These are phyloP conservation scores for Troides oblongomaculatus DNA, from an alignment of 2,888 invertebrate genomes.

Conservation along the genomic window DNA sequence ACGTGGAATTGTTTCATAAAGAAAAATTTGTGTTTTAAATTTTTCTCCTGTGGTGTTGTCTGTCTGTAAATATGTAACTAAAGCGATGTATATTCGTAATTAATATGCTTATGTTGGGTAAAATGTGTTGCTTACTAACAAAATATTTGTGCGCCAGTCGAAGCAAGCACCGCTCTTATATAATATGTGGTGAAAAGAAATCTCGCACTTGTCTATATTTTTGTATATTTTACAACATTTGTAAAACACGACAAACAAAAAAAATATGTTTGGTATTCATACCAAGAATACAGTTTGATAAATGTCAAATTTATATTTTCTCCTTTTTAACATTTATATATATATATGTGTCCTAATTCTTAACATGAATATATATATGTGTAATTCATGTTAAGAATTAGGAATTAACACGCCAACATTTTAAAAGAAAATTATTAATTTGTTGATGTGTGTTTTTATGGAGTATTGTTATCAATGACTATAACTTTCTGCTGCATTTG, in stretches of 20 bases:
- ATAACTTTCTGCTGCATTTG: too few relatives aligned
- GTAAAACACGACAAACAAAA: background rate
- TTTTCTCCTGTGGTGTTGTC: slow-evolving; percentile 2
- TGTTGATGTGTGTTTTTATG: background rate
- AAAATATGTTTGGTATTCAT: background rate
- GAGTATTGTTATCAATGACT: too few relatives aligned
- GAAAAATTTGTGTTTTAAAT: background rate
- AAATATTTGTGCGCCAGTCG: slow-evolving; percentile 24
- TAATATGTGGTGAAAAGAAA: slow-evolving; percentile 7
- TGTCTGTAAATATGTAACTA: slow-evolving; percentile 6
- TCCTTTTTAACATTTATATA: too few relatives aligned
- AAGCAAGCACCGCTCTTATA: background rate
- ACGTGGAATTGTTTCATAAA: too few relatives aligned
- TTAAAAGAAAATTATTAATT: background rate
- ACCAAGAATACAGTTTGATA: background rate
- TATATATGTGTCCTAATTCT: background rate
- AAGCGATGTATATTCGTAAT: slow-evolving; percentile 18
- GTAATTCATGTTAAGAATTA: background rate
- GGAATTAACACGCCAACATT: background rate
- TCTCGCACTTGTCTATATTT: slow-evolving; percentile 13
- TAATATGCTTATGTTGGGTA: slow-evolving; percentile 26
- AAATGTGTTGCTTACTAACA: slow-evolving; percentile 29
- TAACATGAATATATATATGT: background rate
- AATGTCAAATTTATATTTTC: too few relatives aligned
- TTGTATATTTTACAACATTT: slow-evolving; percentile 3